Base-by-base conservation (phyloP, 2,888 invertebrate species). In the Scaeva pyrastri region DNA sequence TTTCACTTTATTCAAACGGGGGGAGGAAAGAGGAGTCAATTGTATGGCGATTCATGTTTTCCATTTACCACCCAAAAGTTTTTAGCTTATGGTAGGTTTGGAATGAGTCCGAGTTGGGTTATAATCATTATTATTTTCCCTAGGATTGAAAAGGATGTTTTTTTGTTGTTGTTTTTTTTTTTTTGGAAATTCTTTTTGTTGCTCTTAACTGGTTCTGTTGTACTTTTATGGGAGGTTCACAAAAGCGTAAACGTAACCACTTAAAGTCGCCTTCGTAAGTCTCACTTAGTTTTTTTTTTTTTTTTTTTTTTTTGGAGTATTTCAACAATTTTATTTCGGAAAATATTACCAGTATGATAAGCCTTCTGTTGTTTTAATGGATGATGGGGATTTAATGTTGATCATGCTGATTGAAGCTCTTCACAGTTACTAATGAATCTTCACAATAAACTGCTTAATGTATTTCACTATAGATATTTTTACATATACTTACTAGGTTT, bases 51-150 rank as follows among this genome's bases (percentile, higher is more conserved):
- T 23, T 56, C 39, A 45, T 12, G 14, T 23, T n/a, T 58, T 50
- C 48, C 55, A 45, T 71, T 70, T 64, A 23, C 36, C 45, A 43
- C 72, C 31, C 52, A 39, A 21, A 79, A 48, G 45, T 39, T 78
- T 64, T 36, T 39, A 3, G 19, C 4, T 39, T 14, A 3, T 48
- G 31, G 14, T 14, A 14, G 26, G 12, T 45, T 16, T 26, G 8
- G 43, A 14, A 41, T 60, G 58, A n/a, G 60, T 41, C n/a, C n/a
- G n/a, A n/a, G n/a, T 5, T 62, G 60, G 70, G 70, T 41, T 70
- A 76, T 70, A 76, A 70, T 55, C 62, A 60, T 70, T 70, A 60
- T 70, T 70, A 45, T 80, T 80, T 80, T 64, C 16, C 45, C 16
- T 45, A 55, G 56, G 64, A 78, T 73, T 73, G 71, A 14, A 52